Base-by-base conservation (phyloP, 2,797 vertebrate species). In the Bufotes viridis region DNA sequence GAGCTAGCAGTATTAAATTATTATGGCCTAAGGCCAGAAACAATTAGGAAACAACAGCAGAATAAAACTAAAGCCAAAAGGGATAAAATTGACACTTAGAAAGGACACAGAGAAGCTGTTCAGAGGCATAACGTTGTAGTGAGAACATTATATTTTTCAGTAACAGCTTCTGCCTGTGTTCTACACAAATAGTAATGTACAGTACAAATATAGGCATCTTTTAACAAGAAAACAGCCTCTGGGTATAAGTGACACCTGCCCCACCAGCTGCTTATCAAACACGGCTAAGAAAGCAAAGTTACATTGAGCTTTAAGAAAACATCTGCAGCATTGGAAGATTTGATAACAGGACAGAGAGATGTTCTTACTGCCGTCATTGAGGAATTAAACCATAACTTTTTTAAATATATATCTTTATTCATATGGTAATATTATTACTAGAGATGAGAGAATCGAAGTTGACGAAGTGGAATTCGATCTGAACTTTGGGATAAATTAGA, bases 1-100 rank as follows among this genome's bases (percentile, higher is more conserved):
- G 78, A 81, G 34, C 24, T 91, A 17, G 8, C 22, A 76, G 65
- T 53, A 69, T 80, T 60, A 80, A 80, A 70, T 81, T 2, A 78
- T 78, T 72, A 80, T 72, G 63, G 49, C 65, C 51, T 18, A 26
- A 51, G 51, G 85, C 18, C 61, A 20, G 13, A 65, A 0, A 89
- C 82, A 84, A 74, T 87, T 79, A 72, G 67, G 34, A 49, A 42
- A 58, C 34, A 81, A 72, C 22, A 15, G n/a, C 70, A 81, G 29
- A 74, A 81, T 70, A 74, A 61, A 87, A 74, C 12, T 75, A 70
- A 17, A 34, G 72, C 14, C 49, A 34, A 74, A 84, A 49, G 42
- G 34, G 53, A 76, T 61, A 58, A 60, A 79, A 29, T 29, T 79
- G 78, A 79, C 72, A 75, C 42, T 75, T 53, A 51, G 34, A 75